phyloP scores from a whole-genome alignment of 2,888 invertebrate species.

The Drosophila pseudotalamancana region DNA sequence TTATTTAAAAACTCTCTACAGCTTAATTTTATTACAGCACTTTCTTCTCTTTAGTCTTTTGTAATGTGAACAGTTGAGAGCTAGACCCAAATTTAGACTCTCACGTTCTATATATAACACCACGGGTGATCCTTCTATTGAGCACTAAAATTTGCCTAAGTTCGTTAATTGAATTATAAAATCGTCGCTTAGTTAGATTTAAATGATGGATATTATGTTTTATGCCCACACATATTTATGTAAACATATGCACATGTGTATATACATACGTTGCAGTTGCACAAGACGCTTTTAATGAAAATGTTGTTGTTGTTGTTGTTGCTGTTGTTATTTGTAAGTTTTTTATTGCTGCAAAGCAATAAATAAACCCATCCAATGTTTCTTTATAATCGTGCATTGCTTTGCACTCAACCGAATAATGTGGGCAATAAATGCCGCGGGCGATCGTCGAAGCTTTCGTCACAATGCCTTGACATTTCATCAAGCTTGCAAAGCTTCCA shows the following conservation, averaged over 20 bases:
- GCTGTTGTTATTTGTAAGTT: not conserved
- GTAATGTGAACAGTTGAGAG: not conserved
- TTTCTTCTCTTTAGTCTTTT: not conserved
- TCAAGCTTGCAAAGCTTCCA: slow-evolving; percentile 42
- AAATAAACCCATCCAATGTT: slow-evolving; percentile 27
- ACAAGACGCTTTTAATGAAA: slow-evolving; percentile 40
- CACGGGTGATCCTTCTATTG: not conserved
- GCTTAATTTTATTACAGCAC: no score
- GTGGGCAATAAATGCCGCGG: slow-evolving; percentile 49
- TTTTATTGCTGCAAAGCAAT: slow-evolving; percentile 49
- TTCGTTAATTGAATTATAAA: slow-evolving; percentile 28
- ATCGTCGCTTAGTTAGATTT: slow-evolving; percentile 5
- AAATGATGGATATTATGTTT: slow-evolving; percentile 35
- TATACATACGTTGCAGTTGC: no score
- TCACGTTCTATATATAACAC: not conserved
- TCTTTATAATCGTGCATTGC: slow-evolving; percentile 57
- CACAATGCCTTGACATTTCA: slow-evolving; percentile 55
- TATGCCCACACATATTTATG: slow-evolving; percentile 29
- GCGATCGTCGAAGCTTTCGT: slow-evolving; percentile 42
- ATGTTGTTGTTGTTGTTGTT: slow-evolving; percentile 17
- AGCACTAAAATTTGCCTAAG: not conserved
- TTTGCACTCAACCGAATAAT: slow-evolving; percentile 69
- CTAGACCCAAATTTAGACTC: not conserved
- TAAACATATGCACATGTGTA: not conserved
- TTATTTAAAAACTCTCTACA: no score